Evolutionary conservation across 92 coral and sea anemone genomes (phyloP).

Genomic region (Chrysogorgia sp.): DNA sequence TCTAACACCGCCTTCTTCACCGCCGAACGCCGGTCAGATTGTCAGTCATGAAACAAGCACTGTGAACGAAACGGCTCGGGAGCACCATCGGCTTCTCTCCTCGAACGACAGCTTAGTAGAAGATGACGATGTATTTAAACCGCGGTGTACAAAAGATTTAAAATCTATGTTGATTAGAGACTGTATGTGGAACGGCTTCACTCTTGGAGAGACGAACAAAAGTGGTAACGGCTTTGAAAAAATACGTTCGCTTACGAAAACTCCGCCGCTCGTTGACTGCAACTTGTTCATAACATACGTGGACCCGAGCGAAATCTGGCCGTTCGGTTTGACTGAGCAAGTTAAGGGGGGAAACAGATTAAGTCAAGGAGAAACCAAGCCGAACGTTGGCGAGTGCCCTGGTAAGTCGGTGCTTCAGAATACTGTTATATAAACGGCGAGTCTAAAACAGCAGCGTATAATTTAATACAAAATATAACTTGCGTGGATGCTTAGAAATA

Average conservation of each 20-base stretch:
- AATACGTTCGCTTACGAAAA: constrained; percentile 79
- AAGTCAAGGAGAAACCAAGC: constrained; percentile 59
- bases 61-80: neutral
- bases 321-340: constrained; percentile 77
- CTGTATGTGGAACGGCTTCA: constrained; percentile 99
- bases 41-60: constrained; percentile 5
- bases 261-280: constrained; percentile 90
- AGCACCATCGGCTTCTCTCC: neutral
- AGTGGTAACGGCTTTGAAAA: constrained; percentile 69
- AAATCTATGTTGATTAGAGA: constrained; percentile 94
- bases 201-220: constrained; percentile 62
- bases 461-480: neutral
- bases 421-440: constrained; percentile 56
- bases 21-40: constrained; percentile 6
- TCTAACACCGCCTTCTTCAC: constrained; percentile 35
- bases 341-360: constrained; percentile 57
- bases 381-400: constrained; percentile 75
- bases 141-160: constrained; percentile 59
- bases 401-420: constrained; percentile 46
- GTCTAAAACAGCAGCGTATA: neutral
- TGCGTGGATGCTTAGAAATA: neutral
- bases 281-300: constrained; percentile 89
- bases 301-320: constrained; percentile 96
- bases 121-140: constrained; percentile 6
- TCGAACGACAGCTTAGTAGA: neutral